A percentile compares a stretch with the other conserved stretches of the same genome.
These are phyloP conservation scores for Puffinus mauretanicus DNA, from an alignment of 2,113 vertebrate species.

Conservation along the genomic window DNA sequence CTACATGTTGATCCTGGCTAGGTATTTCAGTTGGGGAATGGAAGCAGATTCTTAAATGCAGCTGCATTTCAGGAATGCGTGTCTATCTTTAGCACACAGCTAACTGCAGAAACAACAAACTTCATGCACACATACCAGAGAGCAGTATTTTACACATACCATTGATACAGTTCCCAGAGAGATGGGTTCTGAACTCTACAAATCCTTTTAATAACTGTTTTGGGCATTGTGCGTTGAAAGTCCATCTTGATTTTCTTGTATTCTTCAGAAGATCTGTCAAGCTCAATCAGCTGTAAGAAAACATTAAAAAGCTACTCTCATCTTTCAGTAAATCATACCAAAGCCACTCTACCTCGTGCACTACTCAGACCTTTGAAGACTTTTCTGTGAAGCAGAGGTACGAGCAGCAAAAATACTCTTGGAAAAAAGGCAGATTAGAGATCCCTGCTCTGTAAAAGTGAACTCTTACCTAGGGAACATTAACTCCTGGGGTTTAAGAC, in stretches of 20 bases:
- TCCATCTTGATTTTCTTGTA: conserved; percentile 69
- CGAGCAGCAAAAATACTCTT: background rate
- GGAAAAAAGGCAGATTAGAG: background rate
- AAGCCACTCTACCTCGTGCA: background rate
- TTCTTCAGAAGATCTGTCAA: conserved; percentile 68
- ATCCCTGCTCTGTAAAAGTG: background rate
- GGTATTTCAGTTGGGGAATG: background rate
- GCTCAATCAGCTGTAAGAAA: conserved; percentile 72
- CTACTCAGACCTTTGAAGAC: background rate
- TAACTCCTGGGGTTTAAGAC: background rate
- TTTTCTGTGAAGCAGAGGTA: background rate
- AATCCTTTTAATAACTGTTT: conserved; percentile 69
- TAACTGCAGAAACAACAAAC: background rate
- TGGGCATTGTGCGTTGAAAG: conserved; percentile 79
- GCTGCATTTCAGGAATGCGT: background rate
- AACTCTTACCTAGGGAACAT: background rate
- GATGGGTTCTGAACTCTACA: conserved; percentile 84
- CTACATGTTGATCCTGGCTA: background rate
- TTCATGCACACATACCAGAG: background rate
- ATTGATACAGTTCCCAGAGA: conserved; percentile 85
- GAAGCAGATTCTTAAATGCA: background rate
- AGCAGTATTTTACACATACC: conserved; percentile 69
- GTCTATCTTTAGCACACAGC: background rate
- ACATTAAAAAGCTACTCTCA: background rate
- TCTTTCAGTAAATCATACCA: background rate